Conservation (phyloP, 2,113 vertebrate species). For the Saccopteryx bilineata region DNA sequence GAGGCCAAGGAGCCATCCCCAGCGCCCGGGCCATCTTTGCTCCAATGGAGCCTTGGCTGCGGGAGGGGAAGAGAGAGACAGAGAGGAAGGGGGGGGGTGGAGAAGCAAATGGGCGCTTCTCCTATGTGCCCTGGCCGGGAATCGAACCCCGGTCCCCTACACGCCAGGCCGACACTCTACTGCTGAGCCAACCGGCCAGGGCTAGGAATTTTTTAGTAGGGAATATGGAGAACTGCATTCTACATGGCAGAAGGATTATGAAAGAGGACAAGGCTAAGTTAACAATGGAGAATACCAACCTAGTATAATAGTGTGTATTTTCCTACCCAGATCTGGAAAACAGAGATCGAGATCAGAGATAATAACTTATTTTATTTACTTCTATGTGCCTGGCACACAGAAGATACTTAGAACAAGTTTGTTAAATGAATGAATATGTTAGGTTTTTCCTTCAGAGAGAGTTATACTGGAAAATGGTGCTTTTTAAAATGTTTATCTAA, state of each 20-base stretch:
- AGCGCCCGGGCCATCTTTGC: no score
- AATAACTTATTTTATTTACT: conserved; percentile 52
- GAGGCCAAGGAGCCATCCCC: no score
- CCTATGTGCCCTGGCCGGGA: no score
- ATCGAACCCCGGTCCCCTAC: no score
- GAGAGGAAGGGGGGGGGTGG: no score
- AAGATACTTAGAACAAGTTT: conserved; percentile 17
- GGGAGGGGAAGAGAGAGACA: no score
- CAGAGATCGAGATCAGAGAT: not conserved
- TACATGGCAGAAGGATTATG: not conserved
- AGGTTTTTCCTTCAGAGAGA: not conserved
- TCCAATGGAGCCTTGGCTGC: no score
- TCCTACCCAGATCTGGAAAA: not conserved
- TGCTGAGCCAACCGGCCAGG: no score
- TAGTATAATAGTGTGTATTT: not conserved
- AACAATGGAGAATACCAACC: not conserved
- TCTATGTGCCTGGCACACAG: not conserved
- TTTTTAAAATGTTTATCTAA: conserved; percentile 9
- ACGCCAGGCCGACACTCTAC: no score
- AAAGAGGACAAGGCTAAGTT: conserved; percentile 15
- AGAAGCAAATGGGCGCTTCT: no score
- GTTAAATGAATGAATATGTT: conserved; percentile 47
- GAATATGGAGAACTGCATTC: not conserved
- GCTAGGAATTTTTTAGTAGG: conserved; percentile 11
- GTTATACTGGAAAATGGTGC: not conserved